These are phyloP conservation scores for Ariopsis seemanni DNA, from an alignment of 2,113 vertebrate species.

Conservation along the genomic window DNA sequence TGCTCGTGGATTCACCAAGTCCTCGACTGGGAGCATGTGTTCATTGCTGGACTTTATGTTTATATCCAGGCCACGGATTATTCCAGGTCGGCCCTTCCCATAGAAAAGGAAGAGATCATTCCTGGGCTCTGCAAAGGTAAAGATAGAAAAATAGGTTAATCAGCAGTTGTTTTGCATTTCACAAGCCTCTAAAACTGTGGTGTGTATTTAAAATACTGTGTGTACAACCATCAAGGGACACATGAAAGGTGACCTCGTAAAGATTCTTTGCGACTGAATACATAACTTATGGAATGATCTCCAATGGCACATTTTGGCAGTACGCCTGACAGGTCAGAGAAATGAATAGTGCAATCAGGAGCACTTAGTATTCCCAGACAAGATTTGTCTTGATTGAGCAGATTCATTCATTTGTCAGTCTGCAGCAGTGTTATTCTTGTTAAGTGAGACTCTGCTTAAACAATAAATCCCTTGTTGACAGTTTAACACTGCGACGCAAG, in stretches of 20 bases:
- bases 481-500: conserved; percentile 32
- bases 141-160: conserved; percentile 59
- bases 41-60: conserved; percentile 91
- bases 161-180: conserved; percentile 8
- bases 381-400: conserved; percentile 54
- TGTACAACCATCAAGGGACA: conserved; percentile 17
- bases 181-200: conserved; percentile 3
- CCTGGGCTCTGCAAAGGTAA: conserved; percentile 86
- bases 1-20: conserved; percentile 94
- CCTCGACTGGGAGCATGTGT: conserved; percentile 93
- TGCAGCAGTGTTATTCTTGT: conserved; percentile 46
- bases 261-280: conserved; percentile 64
- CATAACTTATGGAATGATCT: conserved; percentile 31
- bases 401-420: conserved; percentile 52
- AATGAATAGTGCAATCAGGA: conserved; percentile 72
- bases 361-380: conserved; percentile 58
- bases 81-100: conserved; percentile 94
- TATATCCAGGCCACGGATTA: conserved; percentile 91
- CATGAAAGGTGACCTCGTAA: conserved; percentile 57
- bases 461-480: conserved; percentile 51
- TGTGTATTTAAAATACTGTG: neutral
- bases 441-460: conserved; percentile 50
- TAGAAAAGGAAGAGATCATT: conserved; percentile 97
- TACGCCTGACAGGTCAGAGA: conserved; percentile 54
- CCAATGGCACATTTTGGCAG: conserved; percentile 23